A percentile compares a stretch with the other conserved stretches of the same genome.
Conservation (phyloP, 2,113 vertebrate species). For the Marmota monax region DNA sequence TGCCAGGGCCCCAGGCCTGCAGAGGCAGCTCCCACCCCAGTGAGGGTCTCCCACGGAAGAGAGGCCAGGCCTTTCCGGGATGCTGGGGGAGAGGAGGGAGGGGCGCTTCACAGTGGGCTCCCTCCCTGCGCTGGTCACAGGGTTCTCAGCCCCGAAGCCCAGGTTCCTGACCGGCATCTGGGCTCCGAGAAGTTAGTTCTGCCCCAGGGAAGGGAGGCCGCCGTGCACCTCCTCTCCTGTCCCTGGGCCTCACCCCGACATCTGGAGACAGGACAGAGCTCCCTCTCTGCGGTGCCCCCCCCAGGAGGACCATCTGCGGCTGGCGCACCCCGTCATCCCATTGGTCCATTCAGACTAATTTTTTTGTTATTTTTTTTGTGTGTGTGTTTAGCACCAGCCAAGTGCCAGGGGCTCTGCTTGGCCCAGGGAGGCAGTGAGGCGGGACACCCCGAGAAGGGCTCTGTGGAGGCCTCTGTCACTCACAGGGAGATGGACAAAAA, state of each 20-base stretch:
- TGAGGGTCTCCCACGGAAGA: background rate
- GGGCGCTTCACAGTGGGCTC: rapidly evolving
- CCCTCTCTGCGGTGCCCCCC: background rate
- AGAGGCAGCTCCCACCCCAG: background rate
- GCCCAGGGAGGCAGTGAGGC: background rate
- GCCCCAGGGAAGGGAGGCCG: background rate
- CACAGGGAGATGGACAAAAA: background rate
- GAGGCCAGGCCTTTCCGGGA: background rate
- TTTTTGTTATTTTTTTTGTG: too few species aligned
- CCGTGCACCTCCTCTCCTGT: background rate
- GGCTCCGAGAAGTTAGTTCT: too few species aligned
- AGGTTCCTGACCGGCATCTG: rapidly evolving
- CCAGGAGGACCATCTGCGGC: background rate
- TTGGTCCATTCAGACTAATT: background rate
- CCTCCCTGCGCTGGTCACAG: background rate
- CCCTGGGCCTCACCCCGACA: background rate
- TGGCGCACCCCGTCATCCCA: background rate
- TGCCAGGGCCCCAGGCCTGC: background rate
- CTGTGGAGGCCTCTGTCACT: background rate
- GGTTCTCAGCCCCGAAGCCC: background rate
- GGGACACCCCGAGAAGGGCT: background rate
- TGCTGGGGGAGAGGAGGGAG: background rate
- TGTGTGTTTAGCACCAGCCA: background rate
- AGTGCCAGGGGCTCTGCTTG: background rate
- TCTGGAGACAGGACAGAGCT: background rate